Base-by-base conservation (phyloP, 2,113 vertebrate species). In the Australoheros scitulus region DNA sequence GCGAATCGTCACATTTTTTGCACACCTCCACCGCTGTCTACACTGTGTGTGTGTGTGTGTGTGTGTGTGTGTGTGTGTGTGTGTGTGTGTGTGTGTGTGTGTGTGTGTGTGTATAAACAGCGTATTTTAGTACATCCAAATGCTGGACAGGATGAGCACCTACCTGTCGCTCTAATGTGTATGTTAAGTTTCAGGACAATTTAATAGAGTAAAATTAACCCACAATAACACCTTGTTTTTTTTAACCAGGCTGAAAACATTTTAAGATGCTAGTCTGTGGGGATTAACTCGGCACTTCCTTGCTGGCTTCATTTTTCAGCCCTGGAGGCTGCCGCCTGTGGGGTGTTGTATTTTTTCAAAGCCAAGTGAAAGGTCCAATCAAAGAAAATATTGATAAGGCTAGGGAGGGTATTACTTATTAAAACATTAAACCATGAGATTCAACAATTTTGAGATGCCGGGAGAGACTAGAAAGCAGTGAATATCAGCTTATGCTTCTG, bases 401-500 rank as follows among this genome's bases (percentile, higher is more conserved):
- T 50, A 5, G 5, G 18, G 36, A 1, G 17, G 18, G 18, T n/a
- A 9, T 59, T 32, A 22, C 3, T 55, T 76, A 59, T 79, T 41
- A 36, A 61, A 59, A 11, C 18, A 61, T 72, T 26, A 3, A 76
- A 29, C 4, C 20, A 36, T 47, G 57, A 43, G 17, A 11, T 77
- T 60, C 22, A 63, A 47, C 43, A 20, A 58, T 75, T 85, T 83
- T 70, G 75, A 85, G 83, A 85, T 89, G 82, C 61, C 78, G 29
- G 38, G 14, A 68, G 43, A 78, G 76, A 91, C 83, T 86, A 43
- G 41, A 59, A 76, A 72, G 47, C 82, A 57, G 52, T 8, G 58
- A 77, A 83, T 87, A 82, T 80, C 68, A 60, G 77, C 77, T 84
- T 34, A 18, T 81, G 75, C 80, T 85, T 91, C 76, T 89, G 84